phyloP scores from a whole-genome alignment of 1,140 invertebrate genomes.

The Dendrolimus kikuchii region DNA sequence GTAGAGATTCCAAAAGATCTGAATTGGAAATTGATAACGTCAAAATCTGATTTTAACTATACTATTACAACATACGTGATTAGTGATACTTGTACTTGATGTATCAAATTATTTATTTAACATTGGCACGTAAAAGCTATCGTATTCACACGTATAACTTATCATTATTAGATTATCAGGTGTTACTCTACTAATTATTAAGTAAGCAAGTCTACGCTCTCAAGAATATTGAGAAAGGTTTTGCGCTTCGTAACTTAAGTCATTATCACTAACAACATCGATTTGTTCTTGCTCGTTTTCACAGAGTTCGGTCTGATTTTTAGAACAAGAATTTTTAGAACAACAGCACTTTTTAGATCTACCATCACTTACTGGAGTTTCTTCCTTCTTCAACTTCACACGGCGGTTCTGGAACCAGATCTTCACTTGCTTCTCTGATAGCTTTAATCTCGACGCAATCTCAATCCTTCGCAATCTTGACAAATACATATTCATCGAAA shows the following conservation, averaged over 20 bases:
- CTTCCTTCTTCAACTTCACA: constrained; percentile 92
- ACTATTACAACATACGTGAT: no score
- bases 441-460: constrained; percentile 88
- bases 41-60: no score
- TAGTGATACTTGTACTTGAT: no score
- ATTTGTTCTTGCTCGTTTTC: constrained; percentile 60
- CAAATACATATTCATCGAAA: constrained; percentile 92
- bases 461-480: constrained; percentile 92
- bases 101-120: no score
- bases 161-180: neutral
- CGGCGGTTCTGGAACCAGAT: constrained; percentile 96
- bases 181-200: neutral
- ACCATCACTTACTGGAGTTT: constrained; percentile 40
- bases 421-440: constrained; percentile 96
- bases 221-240: constrained; percentile 43
- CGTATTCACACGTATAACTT: no score
- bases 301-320: constrained; percentile 31
- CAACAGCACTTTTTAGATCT: constrained; percentile 56
- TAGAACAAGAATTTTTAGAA: constrained; percentile 37
- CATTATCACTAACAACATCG: constrained; percentile 60
- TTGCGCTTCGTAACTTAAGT: constrained; percentile 39
- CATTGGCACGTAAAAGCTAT: no score
- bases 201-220: constrained; percentile 6
- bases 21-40: no score
- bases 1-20: no score